Evolutionary conservation across 1,140 invertebrate species (phyloP).

Genomic region (Megalonaias nervosa): DNA sequence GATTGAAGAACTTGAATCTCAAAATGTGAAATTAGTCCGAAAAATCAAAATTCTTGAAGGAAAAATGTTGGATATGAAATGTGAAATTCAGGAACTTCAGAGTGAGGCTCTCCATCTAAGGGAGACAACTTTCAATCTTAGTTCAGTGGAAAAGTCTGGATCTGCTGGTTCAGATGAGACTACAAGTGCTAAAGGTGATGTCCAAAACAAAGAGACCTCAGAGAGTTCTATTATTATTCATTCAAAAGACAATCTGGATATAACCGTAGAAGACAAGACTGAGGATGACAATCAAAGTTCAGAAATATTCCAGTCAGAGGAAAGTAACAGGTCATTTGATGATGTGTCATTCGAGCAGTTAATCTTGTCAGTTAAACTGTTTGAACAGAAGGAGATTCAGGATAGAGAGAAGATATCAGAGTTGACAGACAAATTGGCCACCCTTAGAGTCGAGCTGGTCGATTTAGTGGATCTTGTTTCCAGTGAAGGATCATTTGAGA

Average conservation of each 20-base stretch:
- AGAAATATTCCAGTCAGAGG: too few species aligned
- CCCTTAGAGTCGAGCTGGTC: slow-evolving; percentile 8
- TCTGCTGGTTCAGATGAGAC: slow-evolving; percentile 8
- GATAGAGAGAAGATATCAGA: slow-evolving; percentile 14
- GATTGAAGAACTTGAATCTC: slow-evolving; percentile 28
- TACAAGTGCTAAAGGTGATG: too few species aligned
- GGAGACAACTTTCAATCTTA: slow-evolving; percentile 14
- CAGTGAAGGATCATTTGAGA: slow-evolving; percentile 9
- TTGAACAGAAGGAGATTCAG: slow-evolving; percentile 33
- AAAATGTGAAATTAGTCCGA: slow-evolving; percentile 27
- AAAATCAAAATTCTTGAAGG: slow-evolving; percentile 29
- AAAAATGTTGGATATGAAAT: slow-evolving; percentile 30
- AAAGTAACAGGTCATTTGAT: too few species aligned
- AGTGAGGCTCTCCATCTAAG: slow-evolving; percentile 15
- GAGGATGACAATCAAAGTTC: too few species aligned
- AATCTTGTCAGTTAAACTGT: slow-evolving; percentile 36
- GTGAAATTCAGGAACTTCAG: slow-evolving; percentile 34
- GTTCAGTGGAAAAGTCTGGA: slow-evolving; percentile 30
- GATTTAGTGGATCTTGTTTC: not conserved
- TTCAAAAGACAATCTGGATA: too few species aligned
- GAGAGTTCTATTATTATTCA: too few species aligned
- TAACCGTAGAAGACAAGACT: too few species aligned
- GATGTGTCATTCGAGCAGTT: too few species aligned
- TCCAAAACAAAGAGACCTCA: too few species aligned
- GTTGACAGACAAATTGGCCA: not conserved